Percentiles rank a stretch among this genome's conserved stretches.
phyloP scores from a whole-genome alignment of 2,888 invertebrate genomes.

The Miltochrista miniata region DNA sequence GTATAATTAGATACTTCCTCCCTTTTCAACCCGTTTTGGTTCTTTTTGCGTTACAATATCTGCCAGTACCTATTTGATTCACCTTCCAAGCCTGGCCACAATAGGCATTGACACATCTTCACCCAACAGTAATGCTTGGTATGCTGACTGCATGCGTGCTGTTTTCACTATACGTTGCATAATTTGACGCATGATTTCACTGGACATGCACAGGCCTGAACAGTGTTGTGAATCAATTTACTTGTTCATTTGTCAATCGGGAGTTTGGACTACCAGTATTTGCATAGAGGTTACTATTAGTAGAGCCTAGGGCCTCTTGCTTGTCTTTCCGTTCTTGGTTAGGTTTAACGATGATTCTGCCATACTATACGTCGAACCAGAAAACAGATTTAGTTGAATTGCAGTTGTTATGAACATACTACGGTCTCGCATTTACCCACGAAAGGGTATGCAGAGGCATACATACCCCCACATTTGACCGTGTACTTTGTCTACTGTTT shows the following conservation, averaged over 20 bases:
- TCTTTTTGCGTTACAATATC: not conserved
- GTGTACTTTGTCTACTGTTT: too few species aligned
- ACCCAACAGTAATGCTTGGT: conserved; percentile 25
- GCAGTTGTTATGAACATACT: too few species aligned
- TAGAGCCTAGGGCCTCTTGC: too few species aligned
- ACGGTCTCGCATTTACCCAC: too few species aligned
- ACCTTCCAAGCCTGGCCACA: conserved; percentile 2
- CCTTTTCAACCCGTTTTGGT: conserved; percentile 1
- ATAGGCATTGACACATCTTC: conserved; percentile 31
- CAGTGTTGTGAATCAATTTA: conserved; percentile 37
- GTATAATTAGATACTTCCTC: not conserved
- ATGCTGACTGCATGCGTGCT: conserved; percentile 40
- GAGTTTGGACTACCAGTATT: conserved; percentile 17
- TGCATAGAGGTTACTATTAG: too few species aligned
- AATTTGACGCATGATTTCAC: conserved; percentile 58
- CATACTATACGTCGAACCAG: too few species aligned
- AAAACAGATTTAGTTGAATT: too few species aligned
- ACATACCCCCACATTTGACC: too few species aligned
- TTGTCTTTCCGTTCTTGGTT: too few species aligned
- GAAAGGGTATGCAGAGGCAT: too few species aligned
- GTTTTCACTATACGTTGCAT: conserved; percentile 64
- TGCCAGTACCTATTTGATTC: too few species aligned
- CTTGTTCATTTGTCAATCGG: conserved; percentile 30
- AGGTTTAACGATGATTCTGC: too few species aligned
- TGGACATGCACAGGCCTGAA: conserved; percentile 38